Base-by-base conservation (phyloP, 2,888 invertebrate genomes). In the Tigriopus californicus region DNA sequence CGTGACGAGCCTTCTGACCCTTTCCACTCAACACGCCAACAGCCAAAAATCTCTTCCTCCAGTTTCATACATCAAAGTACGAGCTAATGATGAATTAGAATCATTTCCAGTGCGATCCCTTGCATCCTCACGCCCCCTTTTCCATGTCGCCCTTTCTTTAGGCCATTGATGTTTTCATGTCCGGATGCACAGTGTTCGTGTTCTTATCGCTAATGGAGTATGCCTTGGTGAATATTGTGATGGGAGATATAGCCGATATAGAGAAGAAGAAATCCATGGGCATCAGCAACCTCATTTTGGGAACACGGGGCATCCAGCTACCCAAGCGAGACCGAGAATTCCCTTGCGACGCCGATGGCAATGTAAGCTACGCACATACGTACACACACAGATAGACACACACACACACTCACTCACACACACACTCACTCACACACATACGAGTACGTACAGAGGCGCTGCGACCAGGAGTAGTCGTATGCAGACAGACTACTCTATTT, bases 131-230 rank as follows among this genome's bases (percentile, higher is more conserved):
- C 3, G 4, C 8, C 8, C 8, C 33, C 4, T 33, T 33, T 5
- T 33, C 46, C 46, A 46, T 46, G 3, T 8, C 46, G 4, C n/a
- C 42, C 12, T 18, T 22, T 47, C 63, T 61, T 8, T 62, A 73
- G 65, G 73, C 72, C 6, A 73, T 73, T 47, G 73, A 74, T 63
- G 70, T 73, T 18, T 73, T 72, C 68, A 73, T 73, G 72, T 71
- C 71, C 4, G 69, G 70, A 0, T 74, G 73, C 62, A 69, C 72
- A 10, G 69, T 73, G 40, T 74, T 74, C 64, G 73, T 73, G 41
- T 73, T 73, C 65, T 68, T 69, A 5, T 71, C 72, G 0, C 67
- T 73, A 52, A 69, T 73, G 65, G 73, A 73, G 67, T 73, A 73
- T 63, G 73, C 73, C 24, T 65, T 73, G 18, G 72, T 72, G 51